These are phyloP conservation scores for Gobionotothen gibberifrons DNA, from an alignment of 2,797 vertebrate genomes.

Conservation along the genomic window DNA sequence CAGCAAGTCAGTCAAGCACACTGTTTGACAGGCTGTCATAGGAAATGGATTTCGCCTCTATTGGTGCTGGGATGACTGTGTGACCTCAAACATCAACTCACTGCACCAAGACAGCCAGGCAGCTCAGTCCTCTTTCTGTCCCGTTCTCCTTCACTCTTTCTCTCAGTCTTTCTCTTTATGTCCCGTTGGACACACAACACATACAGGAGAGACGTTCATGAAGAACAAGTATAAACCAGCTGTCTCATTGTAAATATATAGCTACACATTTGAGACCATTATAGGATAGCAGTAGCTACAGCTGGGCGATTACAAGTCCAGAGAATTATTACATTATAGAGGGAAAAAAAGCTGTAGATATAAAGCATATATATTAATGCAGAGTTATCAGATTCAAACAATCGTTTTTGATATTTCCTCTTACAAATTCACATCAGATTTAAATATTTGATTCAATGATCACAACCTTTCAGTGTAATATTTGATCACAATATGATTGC, in stretches of 20 bases:
- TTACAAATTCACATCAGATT: too few relatives aligned
- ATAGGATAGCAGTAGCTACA: neutral
- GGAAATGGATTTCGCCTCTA: constrained; percentile 52
- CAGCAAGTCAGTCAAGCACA: constrained; percentile 31
- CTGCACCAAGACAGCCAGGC: constrained; percentile 57
- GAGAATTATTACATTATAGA: too few relatives aligned
- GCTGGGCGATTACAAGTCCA: too few relatives aligned
- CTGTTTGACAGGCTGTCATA: constrained; percentile 51
- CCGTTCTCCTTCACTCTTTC: neutral
- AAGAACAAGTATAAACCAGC: neutral
- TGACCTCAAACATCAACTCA: constrained; percentile 68
- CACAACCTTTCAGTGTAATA: too few relatives aligned
- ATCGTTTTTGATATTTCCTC: too few relatives aligned
- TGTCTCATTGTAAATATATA: neutral
- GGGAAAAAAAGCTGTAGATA: too few relatives aligned
- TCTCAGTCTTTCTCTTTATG: neutral
- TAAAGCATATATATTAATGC: too few relatives aligned
- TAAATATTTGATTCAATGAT: too few relatives aligned
- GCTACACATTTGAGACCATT: neutral
- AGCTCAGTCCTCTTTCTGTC: constrained; percentile 29
- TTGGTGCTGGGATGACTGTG: constrained; percentile 47
- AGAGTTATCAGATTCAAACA: too few relatives aligned
- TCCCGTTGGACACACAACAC: neutral
- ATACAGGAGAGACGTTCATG: neutral
- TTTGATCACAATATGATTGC: too few relatives aligned